Evolutionary conservation across 30 jellyfish, hydroid and myxozoan genomes (phyloP).

Genomic region (Cassiopea xamachana): DNA sequence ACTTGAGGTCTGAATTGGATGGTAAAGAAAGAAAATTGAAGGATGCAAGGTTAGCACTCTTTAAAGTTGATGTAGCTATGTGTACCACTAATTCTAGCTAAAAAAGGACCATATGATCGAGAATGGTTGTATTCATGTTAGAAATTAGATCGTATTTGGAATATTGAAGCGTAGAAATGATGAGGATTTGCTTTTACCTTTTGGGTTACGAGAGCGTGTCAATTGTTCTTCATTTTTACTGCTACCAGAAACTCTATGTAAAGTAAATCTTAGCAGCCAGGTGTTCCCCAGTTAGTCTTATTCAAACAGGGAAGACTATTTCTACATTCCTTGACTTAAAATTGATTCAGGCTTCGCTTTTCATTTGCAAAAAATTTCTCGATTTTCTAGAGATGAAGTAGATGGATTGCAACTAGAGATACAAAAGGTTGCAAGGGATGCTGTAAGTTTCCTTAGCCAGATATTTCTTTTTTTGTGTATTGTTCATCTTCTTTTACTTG

Average conservation of each 20-base stretch:
- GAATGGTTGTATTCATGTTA: no score
- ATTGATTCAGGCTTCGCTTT: not conserved
- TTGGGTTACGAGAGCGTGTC: no score
- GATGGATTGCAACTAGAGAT: conserved; percentile 47
- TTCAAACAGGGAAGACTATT: no score
- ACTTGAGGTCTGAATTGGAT: conserved; percentile 57
- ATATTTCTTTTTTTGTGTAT: not conserved
- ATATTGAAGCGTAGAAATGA: no score
- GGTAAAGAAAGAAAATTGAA: conserved; percentile 53
- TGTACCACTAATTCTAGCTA: not conserved
- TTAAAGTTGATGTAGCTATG: not conserved
- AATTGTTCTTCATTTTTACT: no score
- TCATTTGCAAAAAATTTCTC: not conserved
- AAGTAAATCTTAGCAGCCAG: no score
- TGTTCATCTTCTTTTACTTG: not conserved
- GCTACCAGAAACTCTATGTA: no score
- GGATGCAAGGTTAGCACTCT: conserved; percentile 44
- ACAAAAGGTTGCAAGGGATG: conserved; percentile 4
- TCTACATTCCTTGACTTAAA: not conserved
- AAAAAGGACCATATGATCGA: no score
- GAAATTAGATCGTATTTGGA: no score
- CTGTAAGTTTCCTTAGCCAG: conserved; percentile 11
- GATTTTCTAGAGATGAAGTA: conserved; percentile 34
- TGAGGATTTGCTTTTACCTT: no score
- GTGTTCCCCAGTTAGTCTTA: no score